A percentile compares a stretch with the other conserved stretches of the same genome.
phyloP scores from a whole-genome alignment of 1,140 invertebrate genomes.

The Piezodorus guildinii region DNA sequence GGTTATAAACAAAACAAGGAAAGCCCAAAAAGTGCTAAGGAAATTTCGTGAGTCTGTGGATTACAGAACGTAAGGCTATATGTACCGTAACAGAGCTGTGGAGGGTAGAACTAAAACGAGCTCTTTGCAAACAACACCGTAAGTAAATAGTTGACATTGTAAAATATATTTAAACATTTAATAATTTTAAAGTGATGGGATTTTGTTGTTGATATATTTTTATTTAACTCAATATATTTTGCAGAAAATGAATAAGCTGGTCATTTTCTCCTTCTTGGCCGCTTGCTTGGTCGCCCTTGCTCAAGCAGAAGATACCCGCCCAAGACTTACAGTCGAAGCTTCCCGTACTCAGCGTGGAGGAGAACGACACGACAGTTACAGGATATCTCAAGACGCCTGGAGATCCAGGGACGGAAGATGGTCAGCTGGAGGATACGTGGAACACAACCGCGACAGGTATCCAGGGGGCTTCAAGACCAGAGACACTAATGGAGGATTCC shows the following conservation, averaged over 20 bases:
- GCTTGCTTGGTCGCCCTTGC: not conserved
- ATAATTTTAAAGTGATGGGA: too few species aligned
- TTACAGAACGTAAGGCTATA: too few species aligned
- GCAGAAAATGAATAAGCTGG: constrained; percentile 4
- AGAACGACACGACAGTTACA: not conserved
- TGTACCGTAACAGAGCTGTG: too few species aligned
- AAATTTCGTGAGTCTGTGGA: too few species aligned
- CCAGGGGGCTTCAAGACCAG: not conserved
- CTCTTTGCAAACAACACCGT: too few species aligned
- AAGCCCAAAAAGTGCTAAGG: too few species aligned
- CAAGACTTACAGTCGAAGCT: not conserved
- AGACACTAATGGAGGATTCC: constrained; percentile 15
- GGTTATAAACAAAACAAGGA: too few species aligned
- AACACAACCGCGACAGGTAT: constrained; percentile 15
- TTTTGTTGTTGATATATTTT: too few species aligned
- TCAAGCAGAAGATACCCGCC: not conserved
- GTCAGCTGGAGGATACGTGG: constrained; percentile 13
- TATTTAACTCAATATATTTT: not conserved
- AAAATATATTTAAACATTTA: too few species aligned
- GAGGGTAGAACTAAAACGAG: too few species aligned
- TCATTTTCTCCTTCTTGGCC: constrained; percentile 1
- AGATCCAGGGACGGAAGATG: not conserved
- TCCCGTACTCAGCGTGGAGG: not conserved
- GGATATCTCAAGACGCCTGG: constrained; percentile 11
- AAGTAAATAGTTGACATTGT: too few species aligned